Evolutionary conservation across 1,140 invertebrate species (phyloP).

Genomic region (Leguminivora glycinivorella): DNA sequence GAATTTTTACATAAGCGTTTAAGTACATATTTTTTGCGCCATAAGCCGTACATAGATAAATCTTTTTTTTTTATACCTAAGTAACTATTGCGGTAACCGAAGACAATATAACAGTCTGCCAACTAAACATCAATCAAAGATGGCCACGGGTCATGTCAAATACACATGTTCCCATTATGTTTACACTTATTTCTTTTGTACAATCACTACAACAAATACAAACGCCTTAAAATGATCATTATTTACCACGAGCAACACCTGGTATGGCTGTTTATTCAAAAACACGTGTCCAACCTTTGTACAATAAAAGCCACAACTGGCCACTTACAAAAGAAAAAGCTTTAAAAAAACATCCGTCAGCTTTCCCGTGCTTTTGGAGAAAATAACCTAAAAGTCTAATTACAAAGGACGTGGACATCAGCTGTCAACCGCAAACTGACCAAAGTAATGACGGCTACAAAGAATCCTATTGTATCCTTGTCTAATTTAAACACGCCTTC

Average conservation of each 20-base stretch:
- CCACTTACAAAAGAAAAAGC: conserved; percentile 18
- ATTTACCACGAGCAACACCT: conserved; percentile 23
- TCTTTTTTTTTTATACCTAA: too few relatives aligned
- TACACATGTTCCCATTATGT: conserved; percentile 12
- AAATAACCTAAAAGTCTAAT: conserved; percentile 28
- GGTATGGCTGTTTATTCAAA: conserved; percentile 1
- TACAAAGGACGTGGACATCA: conserved; percentile 21
- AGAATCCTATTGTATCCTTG: conserved; percentile 13
- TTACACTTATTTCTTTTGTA: conserved; percentile 2
- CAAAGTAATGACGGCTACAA: conserved; percentile 25
- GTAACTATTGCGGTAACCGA: too few relatives aligned
- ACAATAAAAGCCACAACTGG: conserved; percentile 6
- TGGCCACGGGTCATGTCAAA: neutral
- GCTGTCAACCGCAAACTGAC: conserved; percentile 27
- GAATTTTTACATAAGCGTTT: too few relatives aligned
- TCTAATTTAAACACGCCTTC: conserved; percentile 7
- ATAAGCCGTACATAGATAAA: too few relatives aligned
- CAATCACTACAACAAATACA: conserved; percentile 5
- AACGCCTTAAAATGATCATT: conserved; percentile 13
- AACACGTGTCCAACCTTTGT: conserved; percentile 10
- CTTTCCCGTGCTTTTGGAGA: conserved; percentile 18
- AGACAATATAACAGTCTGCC: neutral
- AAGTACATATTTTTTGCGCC: too few relatives aligned
- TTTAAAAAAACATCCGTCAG: conserved; percentile 12
- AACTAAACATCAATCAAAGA: conserved; percentile 12